Evolutionary conservation across 2,113 vertebrate species (phyloP).

Genomic region (Cynoglossus semilaevis): DNA sequence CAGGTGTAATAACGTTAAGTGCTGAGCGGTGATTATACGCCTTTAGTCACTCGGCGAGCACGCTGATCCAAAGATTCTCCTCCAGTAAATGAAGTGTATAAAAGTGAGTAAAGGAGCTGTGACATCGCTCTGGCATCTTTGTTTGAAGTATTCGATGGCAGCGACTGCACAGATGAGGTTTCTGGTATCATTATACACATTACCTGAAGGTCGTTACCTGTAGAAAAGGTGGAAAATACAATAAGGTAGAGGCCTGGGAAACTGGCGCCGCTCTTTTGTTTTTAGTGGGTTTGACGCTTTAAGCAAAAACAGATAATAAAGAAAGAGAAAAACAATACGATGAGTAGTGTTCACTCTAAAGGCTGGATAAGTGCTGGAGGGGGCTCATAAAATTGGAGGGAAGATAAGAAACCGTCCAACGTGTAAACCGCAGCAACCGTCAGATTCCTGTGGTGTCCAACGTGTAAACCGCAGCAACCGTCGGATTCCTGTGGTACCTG

Average conservation of each 20-base stretch:
- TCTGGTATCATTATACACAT: constrained; percentile 19
- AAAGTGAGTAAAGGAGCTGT: constrained; percentile 8
- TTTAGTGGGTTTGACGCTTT: not conserved
- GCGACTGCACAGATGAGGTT: constrained; percentile 1
- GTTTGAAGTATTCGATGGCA: constrained; percentile 1
- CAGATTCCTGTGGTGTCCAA: too few relatives aligned
- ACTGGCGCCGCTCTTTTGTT: not conserved
- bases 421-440: too few relatives aligned
- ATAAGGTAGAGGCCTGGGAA: constrained; percentile 12
- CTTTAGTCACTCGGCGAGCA: constrained; percentile 30
- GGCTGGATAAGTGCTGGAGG: not conserved
- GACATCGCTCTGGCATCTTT: constrained; percentile 6
- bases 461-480: too few relatives aligned
- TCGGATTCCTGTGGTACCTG: too few relatives aligned
- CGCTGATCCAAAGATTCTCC: not conserved
- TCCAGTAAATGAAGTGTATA: constrained; percentile 7
- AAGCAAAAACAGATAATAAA: not conserved
- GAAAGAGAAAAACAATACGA: not conserved
- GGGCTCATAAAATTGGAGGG: too few relatives aligned
- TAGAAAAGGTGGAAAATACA: constrained; percentile 45
- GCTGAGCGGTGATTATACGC: constrained; percentile 24
- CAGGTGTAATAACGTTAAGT: constrained; percentile 53
- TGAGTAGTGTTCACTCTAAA: not conserved
- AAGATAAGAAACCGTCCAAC: too few relatives aligned
- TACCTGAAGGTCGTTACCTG: constrained; percentile 23